Conservation (phyloP, 2,888 invertebrate species). For the Stenotaenia linearis region DNA sequence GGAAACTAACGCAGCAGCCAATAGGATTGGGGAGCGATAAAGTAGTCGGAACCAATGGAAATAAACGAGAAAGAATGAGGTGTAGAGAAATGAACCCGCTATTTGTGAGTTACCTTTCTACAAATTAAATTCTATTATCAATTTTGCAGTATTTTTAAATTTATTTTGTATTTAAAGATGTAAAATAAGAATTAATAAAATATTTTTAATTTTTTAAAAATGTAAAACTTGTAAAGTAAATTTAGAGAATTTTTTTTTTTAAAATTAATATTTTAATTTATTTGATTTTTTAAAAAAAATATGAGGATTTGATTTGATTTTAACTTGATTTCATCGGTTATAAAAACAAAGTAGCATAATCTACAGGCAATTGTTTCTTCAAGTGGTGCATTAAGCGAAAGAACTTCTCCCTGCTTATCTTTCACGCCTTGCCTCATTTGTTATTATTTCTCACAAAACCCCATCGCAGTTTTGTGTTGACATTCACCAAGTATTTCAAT, state of each 20-base stretch:
- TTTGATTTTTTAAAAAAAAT: not conserved
- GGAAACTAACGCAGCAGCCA: not conserved
- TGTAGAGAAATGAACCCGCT: not conserved
- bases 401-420: slow-evolving; percentile 7
- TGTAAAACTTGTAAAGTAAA: not conserved
- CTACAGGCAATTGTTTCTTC: slow-evolving; percentile 9
- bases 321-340: not conserved
- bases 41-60: not conserved
- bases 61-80: not conserved
- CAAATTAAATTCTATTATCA: not conserved
- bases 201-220: not conserved
- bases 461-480: slow-evolving; percentile 9
- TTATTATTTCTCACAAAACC: slow-evolving; percentile 26
- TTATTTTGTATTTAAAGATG: not conserved
- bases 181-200: too few species aligned
- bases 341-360: not conserved
- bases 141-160: not conserved
- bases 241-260: not conserved
- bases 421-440: slow-evolving; percentile 26
- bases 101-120: not conserved
- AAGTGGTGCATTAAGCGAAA: slow-evolving; percentile 18
- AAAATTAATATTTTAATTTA: not conserved
- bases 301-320: not conserved
- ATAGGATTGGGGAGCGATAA: not conserved
- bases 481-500: not conserved